These are phyloP conservation scores for Busseola fusca DNA, from an alignment of 2,888 invertebrate genomes.

Conservation along the genomic window DNA sequence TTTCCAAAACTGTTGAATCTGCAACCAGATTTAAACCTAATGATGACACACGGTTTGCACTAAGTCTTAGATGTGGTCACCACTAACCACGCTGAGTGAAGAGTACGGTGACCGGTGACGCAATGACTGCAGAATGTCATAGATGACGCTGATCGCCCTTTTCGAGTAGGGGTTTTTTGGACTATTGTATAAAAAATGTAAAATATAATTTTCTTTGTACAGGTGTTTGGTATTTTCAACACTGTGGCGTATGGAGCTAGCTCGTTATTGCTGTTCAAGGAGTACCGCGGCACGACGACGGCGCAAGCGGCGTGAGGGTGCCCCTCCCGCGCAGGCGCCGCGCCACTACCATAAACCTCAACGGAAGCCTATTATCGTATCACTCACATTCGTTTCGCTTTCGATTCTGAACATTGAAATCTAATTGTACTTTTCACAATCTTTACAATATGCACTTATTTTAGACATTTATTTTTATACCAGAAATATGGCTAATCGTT, in stretches of 20 bases:
- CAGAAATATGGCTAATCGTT: slow-evolving; percentile 1
- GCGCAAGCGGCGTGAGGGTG: slow-evolving; percentile 68
- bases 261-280: slow-evolving; percentile 92
- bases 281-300: slow-evolving; percentile 89
- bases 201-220: slow-evolving; percentile 68
- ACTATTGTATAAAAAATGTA: slow-evolving; percentile 4
- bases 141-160: slow-evolving; percentile 1
- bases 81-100: neutral
- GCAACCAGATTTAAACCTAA: neutral
- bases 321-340: slow-evolving; percentile 43
- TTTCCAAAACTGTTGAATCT: neutral
- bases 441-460: slow-evolving; percentile 57
- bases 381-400: slow-evolving; percentile 67
- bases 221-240: slow-evolving; percentile 95
- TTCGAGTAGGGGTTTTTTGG: neutral
- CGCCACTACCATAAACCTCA: slow-evolving; percentile 57
- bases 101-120: neutral
- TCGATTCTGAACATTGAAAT: slow-evolving; percentile 63
- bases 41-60: neutral
- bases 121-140: neutral
- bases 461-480: slow-evolving; percentile 17
- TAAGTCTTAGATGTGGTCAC: neutral
- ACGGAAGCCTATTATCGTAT: slow-evolving; percentile 61
- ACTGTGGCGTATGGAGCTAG: slow-evolving; percentile 93
- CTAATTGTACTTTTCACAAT: slow-evolving; percentile 36